phyloP scores from a whole-genome alignment of 2,888 invertebrate species.

The Abrostola triplasia region DNA sequence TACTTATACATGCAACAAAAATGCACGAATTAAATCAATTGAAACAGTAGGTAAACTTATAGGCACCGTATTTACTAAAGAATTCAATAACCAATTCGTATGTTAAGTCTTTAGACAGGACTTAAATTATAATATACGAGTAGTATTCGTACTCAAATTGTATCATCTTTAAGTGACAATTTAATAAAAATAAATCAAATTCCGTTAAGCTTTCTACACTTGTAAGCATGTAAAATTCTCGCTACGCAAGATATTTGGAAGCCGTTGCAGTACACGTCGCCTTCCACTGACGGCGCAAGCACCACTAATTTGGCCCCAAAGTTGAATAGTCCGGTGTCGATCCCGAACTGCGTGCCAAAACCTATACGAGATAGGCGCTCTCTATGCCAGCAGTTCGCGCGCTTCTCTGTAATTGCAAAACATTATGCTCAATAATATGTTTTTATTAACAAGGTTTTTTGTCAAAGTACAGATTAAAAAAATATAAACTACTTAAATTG shows the following conservation, averaged over 20 bases:
- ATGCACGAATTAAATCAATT: too few species aligned
- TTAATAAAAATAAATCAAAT: neutral
- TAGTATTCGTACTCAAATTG: too few species aligned
- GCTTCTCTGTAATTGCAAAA: slow-evolving; percentile 68
- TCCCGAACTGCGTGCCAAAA: slow-evolving; percentile 74
- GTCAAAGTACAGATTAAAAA: neutral
- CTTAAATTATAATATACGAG: too few species aligned
- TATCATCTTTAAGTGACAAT: too few species aligned
- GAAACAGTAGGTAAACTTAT: too few species aligned
- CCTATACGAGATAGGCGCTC: slow-evolving; percentile 66
- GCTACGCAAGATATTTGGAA: slow-evolving; percentile 58
- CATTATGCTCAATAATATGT: slow-evolving; percentile 74
- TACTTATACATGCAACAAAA: too few species aligned
- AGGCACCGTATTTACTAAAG: too few species aligned
- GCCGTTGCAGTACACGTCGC: slow-evolving; percentile 58
- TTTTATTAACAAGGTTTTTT: slow-evolving; percentile 21
- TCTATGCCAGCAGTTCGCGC: slow-evolving; percentile 63
- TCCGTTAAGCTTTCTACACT: slow-evolving; percentile 6
- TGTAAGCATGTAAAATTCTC: slow-evolving; percentile 13
- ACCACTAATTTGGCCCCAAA: slow-evolving; percentile 74
- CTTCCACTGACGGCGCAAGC: slow-evolving; percentile 61
- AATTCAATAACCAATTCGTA: too few species aligned
- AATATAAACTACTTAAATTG: too few species aligned
- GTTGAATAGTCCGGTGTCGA: slow-evolving; percentile 61
- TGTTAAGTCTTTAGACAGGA: too few species aligned